These are phyloP conservation scores for Avahi laniger DNA, from an alignment of 2,797 vertebrate genomes.

Conservation along the genomic window DNA sequence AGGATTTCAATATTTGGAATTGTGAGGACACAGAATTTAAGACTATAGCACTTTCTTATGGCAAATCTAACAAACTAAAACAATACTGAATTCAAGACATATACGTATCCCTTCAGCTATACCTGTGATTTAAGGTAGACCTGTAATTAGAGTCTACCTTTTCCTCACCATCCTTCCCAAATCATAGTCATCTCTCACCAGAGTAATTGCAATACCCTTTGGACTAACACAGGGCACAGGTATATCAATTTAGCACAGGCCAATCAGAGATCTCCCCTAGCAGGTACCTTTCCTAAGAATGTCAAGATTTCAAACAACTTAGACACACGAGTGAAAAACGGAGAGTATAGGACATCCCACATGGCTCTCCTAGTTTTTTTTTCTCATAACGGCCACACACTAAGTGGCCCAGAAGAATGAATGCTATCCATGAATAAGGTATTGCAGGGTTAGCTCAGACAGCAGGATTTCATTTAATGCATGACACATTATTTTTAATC, in stretches of 20 bases:
- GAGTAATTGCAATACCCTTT: too few species aligned
- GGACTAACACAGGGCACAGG: too few species aligned
- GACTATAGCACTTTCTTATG: too few species aligned
- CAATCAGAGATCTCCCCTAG: neutral
- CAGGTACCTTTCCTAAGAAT: neutral
- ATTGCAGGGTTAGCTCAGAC: neutral
- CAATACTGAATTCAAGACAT: too few species aligned
- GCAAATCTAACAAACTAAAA: too few species aligned
- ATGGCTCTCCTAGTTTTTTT: neutral
- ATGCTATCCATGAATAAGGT: neutral
- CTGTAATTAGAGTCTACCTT: too few species aligned
- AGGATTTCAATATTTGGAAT: neutral
- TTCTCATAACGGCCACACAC: neutral
- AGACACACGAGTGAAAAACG: too few species aligned
- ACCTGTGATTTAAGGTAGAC: too few species aligned
- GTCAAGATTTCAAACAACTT: neutral
- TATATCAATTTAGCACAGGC: too few species aligned
- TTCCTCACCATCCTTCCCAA: neutral
- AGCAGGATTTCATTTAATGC: neutral
- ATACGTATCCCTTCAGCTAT: too few species aligned
- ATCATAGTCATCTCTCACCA: too few species aligned
- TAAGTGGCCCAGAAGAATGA: neutral
- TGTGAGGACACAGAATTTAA: too few species aligned
- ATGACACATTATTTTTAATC: neutral
- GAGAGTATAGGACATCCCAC: neutral